Conservation (phyloP, 2,797 vertebrate genomes). For the Hirundo rustica region DNA sequence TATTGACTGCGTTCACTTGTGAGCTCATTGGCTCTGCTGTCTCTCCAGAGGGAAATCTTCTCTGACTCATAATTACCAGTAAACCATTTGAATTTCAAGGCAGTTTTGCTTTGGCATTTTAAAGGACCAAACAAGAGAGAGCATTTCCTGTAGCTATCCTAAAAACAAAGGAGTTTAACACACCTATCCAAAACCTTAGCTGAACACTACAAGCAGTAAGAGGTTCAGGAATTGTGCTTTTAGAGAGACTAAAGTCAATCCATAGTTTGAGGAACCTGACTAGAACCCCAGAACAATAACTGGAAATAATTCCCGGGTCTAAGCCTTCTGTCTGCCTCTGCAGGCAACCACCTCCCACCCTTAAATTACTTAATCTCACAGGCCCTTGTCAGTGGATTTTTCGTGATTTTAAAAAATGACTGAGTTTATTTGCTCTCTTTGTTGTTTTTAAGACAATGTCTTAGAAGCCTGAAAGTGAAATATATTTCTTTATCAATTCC, state of each 20-base stretch:
- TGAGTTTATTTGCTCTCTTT: not conserved
- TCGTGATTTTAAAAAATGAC: not conserved
- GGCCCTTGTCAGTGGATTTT: not conserved
- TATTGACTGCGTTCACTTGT: not conserved
- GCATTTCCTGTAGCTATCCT: not conserved
- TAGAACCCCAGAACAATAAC: not conserved
- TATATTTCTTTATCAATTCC: conserved; percentile 51
- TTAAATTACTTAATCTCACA: not conserved
- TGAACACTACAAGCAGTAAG: not conserved
- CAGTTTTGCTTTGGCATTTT: not conserved
- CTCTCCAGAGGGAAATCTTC: not conserved
- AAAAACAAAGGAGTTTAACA: not conserved
- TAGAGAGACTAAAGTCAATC: not conserved
- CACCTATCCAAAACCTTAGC: not conserved
- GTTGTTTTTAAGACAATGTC: not conserved
- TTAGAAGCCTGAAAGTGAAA: conserved; percentile 27
- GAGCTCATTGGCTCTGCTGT: not conserved
- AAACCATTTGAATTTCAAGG: not conserved
- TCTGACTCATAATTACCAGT: not conserved
- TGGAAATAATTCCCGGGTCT: not conserved
- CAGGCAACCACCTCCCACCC: not conserved
- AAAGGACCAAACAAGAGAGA: not conserved
- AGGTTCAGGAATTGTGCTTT: not conserved
- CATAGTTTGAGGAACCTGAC: not conserved
- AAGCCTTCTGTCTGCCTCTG: not conserved